A percentile compares a stretch with the other conserved stretches of the same genome.
Evolutionary conservation across 2,797 vertebrate species (phyloP).

Genomic region (Cyprinella venusta): DNA sequence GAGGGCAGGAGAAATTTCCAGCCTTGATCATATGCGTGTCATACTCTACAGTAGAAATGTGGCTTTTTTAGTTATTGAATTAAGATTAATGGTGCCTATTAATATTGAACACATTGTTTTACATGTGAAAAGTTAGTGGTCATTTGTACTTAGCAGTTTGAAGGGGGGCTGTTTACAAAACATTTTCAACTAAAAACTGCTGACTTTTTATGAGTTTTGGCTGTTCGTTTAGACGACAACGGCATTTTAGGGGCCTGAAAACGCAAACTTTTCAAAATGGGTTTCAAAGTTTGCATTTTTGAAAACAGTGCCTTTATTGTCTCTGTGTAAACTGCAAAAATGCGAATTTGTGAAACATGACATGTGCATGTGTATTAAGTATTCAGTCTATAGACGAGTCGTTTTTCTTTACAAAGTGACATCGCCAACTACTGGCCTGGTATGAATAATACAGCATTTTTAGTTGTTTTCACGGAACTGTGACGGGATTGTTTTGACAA

Average conservation of each 20-base stretch:
- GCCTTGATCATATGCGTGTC: background rate
- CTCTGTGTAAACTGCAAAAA: background rate
- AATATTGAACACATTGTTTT: background rate
- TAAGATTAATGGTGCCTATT: background rate
- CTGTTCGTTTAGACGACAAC: background rate
- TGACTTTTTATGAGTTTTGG: background rate
- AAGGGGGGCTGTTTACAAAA: background rate
- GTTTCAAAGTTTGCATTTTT: background rate
- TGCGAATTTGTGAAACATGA: background rate
- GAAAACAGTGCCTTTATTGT: background rate
- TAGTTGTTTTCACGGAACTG: fast-evolving
- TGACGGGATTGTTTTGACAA: background rate
- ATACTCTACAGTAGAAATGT: background rate
- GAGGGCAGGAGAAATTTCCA: background rate
- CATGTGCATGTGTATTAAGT: background rate
- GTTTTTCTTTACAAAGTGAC: background rate
- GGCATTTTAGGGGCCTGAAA: background rate
- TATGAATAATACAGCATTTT: background rate
- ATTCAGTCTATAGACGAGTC: background rate
- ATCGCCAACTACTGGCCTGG: background rate
- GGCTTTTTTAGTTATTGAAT: background rate
- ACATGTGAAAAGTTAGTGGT: background rate
- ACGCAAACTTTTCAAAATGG: no score
- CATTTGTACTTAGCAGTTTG: background rate
- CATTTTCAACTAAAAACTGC: no score